Conservation (phyloP, 2,113 vertebrate species). For the Zeus faber region DNA sequence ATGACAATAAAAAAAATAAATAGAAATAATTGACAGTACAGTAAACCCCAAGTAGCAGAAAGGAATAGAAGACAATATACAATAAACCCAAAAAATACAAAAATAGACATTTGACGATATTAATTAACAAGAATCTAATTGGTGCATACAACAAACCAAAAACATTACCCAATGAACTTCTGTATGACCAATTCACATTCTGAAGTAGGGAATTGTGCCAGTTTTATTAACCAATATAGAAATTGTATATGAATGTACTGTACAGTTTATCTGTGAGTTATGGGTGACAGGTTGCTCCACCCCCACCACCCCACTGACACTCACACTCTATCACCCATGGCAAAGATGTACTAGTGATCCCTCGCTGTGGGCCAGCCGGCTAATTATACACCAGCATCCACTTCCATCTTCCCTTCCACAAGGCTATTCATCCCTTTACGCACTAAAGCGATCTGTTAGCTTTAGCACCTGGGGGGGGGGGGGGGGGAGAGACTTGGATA, state of each 20-base stretch:
- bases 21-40: too few species aligned
- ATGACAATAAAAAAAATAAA: too few species aligned
- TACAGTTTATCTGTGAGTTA: slow-evolving; percentile 53
- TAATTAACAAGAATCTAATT: too few species aligned
- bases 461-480: slow-evolving; percentile 21
- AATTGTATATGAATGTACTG: background rate
- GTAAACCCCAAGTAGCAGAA: too few species aligned
- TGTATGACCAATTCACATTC: too few species aligned
- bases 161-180: too few species aligned
- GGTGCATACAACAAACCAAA: too few species aligned
- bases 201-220: too few species aligned
- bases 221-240: too few species aligned
- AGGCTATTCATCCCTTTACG: slow-evolving; percentile 52
- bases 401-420: slow-evolving; percentile 58
- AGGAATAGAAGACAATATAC: too few species aligned
- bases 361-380: slow-evolving; percentile 45
- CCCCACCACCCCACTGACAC: slow-evolving; percentile 55
- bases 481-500: background rate
- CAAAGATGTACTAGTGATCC: slow-evolving; percentile 65
- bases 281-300: slow-evolving; percentile 61
- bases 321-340: slow-evolving; percentile 59
- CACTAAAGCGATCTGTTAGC: slow-evolving; percentile 38
- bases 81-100: too few species aligned
- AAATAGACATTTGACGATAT: too few species aligned
- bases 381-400: slow-evolving; percentile 72